Base-by-base conservation (phyloP, 2,113 vertebrate species). In the Cyanoramphus novaezelandiae region DNA sequence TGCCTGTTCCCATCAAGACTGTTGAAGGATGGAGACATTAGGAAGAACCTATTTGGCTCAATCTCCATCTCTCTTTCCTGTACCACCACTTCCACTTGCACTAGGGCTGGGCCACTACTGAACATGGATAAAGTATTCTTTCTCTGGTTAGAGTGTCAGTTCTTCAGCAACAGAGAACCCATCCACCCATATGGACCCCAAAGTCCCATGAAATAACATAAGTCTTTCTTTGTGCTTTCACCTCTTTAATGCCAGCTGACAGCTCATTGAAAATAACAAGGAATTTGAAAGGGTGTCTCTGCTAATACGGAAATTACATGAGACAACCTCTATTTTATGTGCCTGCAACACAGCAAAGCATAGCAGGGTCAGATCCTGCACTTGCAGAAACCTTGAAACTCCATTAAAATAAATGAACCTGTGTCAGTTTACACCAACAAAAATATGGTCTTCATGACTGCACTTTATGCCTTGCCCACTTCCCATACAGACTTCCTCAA, bases 91-190 rank as follows among this genome's bases (percentile, higher is more conserved):
- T 88, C 29, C 12, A 50, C 20, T 35, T 78, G 49, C 8, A 39
- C 10, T 2, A 33, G 49, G 29, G n/a, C 2, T 37, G 28, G 24
- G 8, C 25, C 18, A 41, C 5, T 4, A 23, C 24, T 1, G 1
- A 47, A 28, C 46, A 13, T 44, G n/a, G 3, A 7, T 10, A 47
- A 12, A 49, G 19, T 11, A 28, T 31, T 67, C 13, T 11, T 25
- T 28, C 16, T 50, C 33, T 47, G 5, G 2, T 23, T 57, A 24
- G 12, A 29, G 14, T 13, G 57, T 31, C 5, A 46, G 27, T 59
- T 25, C 49, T 39, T 80, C 35, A 90, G 41, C 9, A 81, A 28
- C 8, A 91, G 21, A 47, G 46, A 47, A 47, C 13, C 59, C 29
- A 43, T 21, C 46, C 46, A 16, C 10, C 9, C 11, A 6, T 11